A percentile compares a stretch with the other conserved stretches of the same genome.
These are phyloP conservation scores for Oenanthe melanoleuca DNA, from an alignment of 2,113 vertebrate genomes.

Conservation along the genomic window DNA sequence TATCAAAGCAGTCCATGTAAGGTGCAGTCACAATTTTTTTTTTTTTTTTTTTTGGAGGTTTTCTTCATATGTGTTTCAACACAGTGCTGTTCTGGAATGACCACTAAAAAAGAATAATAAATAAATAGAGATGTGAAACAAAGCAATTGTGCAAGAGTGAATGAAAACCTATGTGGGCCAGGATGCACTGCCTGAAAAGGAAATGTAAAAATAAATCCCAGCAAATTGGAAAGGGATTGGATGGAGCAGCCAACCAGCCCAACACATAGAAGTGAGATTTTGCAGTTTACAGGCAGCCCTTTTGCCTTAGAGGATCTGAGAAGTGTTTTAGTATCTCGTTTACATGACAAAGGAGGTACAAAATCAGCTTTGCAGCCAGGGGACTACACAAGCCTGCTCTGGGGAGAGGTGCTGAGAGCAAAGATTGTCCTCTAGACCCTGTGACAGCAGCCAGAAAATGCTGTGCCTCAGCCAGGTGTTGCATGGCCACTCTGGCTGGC, in stretches of 20 bases:
- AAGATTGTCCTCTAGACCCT: background rate
- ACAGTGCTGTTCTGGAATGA: background rate
- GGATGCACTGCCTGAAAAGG: background rate
- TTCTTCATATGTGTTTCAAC: background rate
- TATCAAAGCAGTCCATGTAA: slow-evolving; percentile 36
- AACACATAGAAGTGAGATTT: background rate
- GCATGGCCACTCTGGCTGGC: background rate
- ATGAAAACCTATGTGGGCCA: background rate
- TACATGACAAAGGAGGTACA: slow-evolving; percentile 9
- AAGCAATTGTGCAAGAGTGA: background rate
- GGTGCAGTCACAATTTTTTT: background rate
- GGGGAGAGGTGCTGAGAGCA: background rate
- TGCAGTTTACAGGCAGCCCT: background rate
- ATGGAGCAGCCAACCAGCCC: background rate
- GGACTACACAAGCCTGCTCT: background rate
- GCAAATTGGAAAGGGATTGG: background rate
- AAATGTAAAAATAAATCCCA: slow-evolving; percentile 2
- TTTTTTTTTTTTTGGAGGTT: background rate
- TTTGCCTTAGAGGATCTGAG: background rate
- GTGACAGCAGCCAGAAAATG: background rate
- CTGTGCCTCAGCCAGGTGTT: background rate
- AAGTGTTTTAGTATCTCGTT: background rate
- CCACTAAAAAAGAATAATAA: background rate
- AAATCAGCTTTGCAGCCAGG: slow-evolving; percentile 19
- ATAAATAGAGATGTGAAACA: background rate